Conservation (phyloP, 2,113 vertebrate species). For the Silurus glanis region DNA sequence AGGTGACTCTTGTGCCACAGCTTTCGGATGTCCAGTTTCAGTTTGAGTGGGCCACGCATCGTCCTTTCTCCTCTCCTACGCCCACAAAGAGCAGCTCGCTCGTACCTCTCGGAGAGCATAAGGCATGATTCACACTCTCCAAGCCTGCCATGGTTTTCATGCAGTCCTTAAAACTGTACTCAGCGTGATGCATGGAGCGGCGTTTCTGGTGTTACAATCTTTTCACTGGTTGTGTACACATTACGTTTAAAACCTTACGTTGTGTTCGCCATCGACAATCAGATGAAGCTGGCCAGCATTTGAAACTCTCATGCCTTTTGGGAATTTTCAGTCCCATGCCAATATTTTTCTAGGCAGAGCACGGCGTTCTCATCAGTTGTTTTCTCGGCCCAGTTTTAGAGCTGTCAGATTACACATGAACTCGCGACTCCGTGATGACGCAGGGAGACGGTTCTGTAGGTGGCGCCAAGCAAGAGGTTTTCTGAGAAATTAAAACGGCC, state of each 20-base stretch:
- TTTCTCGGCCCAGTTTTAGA: neutral
- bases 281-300: neutral
- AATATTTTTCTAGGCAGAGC: neutral
- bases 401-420: neutral
- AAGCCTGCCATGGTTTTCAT: neutral
- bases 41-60: neutral
- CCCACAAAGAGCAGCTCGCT: constrained; percentile 30
- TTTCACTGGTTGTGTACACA: neutral
- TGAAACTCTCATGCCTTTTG: neutral
- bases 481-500: neutral
- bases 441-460: neutral
- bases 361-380: neutral
- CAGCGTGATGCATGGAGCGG: neutral
- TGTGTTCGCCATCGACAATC: neutral
- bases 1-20: neutral
- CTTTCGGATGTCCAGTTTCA: constrained; percentile 36
- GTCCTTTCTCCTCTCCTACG: neutral
- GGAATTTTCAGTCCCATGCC: neutral
- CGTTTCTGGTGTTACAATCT: neutral
- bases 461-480: neutral
- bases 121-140: constrained; percentile 20
- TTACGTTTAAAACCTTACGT: too few species aligned
- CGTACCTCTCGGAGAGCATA: constrained; percentile 9
- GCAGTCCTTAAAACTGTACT: neutral
- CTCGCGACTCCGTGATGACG: neutral